Percentiles rank a stretch among this genome's conserved stretches.
phyloP scores from a whole-genome alignment of 2,797 vertebrate genomes.

The Sebastes baramenuke region DNA sequence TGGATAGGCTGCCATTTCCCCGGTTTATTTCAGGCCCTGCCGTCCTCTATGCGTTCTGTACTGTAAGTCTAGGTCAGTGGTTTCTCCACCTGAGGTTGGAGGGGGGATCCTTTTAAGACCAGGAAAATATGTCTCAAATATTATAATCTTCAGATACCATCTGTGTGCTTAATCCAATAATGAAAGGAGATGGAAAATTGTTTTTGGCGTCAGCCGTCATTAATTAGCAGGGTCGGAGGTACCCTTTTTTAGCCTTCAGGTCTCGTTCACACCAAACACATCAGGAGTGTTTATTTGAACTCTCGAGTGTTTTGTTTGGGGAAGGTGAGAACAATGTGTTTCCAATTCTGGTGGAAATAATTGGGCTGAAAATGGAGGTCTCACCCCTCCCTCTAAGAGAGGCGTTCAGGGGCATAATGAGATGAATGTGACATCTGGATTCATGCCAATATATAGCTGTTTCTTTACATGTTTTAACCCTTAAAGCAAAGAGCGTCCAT shows the following conservation, averaged over 20 bases:
- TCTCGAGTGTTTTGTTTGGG: not conserved
- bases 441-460: not conserved
- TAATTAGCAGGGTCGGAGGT: conserved; percentile 4
- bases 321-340: not conserved
- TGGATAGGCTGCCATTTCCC: conserved; percentile 77
- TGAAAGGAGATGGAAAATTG: not conserved
- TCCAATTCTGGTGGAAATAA: not conserved
- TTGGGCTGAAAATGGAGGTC: not conserved
- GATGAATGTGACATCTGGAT: conserved; percentile 33
- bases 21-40: conserved; percentile 64
- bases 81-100: too few relatives aligned
- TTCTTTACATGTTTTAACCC: conserved; percentile 2
- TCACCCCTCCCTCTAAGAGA: not conserved
- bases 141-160: not conserved
- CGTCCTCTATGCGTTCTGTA: conserved; percentile 54
- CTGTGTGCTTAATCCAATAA: not conserved
- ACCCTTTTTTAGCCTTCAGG: not conserved
- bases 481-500: conserved; percentile 34
- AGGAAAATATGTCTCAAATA: not conserved
- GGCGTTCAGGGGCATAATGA: conserved; percentile 9
- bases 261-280: not conserved
- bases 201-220: not conserved
- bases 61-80: conserved; percentile 54
- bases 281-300: not conserved
- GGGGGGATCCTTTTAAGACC: conserved; percentile 1